Percentiles rank a stretch among this genome's conserved stretches.
Evolutionary conservation across 2,113 vertebrate species (phyloP).

Genomic region (Cephalopterus ornatus): DNA sequence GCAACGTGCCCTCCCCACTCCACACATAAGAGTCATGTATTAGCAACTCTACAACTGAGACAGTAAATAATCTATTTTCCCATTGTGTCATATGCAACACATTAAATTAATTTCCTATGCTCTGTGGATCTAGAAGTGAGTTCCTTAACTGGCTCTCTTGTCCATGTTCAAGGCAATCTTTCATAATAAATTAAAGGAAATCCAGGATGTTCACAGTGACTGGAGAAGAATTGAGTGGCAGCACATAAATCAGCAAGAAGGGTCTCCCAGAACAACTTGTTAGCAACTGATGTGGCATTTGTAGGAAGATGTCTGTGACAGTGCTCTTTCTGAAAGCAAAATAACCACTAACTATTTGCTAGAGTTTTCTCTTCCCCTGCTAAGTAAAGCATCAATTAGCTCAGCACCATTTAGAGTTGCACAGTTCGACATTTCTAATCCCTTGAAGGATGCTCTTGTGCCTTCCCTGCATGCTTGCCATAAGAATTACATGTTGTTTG

Average conservation of each 20-base stretch:
- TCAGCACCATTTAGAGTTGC: not conserved
- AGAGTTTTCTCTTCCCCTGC: not conserved
- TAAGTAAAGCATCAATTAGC: slow-evolving; percentile 31
- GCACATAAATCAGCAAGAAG: slow-evolving; percentile 1
- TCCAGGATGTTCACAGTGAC: not conserved
- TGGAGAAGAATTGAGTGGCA: not conserved
- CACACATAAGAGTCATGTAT: not conserved
- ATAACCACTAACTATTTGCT: not conserved
- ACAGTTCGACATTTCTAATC: not conserved
- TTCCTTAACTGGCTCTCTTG: not conserved
- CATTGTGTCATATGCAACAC: not conserved
- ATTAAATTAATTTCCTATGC: not conserved
- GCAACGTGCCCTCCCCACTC: not conserved
- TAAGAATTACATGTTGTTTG: slow-evolving; percentile 1
- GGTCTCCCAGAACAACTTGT: slow-evolving; percentile 39
- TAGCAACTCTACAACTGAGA: not conserved
- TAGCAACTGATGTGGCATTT: slow-evolving; percentile 19
- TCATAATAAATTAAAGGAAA: slow-evolving; percentile 14
- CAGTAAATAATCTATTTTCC: not conserved
- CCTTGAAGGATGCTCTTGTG: slow-evolving; percentile 3
- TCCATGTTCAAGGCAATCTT: not conserved
- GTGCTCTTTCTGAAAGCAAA: not conserved
- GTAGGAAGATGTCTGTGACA: not conserved
- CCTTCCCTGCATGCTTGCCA: not conserved
- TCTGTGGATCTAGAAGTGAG: not conserved